phyloP scores from a whole-genome alignment of 1,140 invertebrate species.

The Chironomus striatipennis region DNA sequence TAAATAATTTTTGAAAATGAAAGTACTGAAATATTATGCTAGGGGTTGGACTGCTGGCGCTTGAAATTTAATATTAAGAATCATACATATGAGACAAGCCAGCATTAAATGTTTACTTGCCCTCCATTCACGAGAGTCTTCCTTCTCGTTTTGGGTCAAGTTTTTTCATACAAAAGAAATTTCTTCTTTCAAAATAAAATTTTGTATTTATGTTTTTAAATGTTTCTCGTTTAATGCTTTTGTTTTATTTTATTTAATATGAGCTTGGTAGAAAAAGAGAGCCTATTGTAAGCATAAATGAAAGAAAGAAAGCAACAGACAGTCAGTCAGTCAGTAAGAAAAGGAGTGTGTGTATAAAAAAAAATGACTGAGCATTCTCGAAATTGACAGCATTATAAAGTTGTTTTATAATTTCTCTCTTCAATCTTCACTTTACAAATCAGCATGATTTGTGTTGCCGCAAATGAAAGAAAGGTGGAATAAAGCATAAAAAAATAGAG shows the following conservation, averaged over 20 bases:
- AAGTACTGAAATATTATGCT: background rate
- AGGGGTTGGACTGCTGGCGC: background rate
- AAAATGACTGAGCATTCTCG: slow-evolving; percentile 2
- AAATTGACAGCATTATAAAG: slow-evolving; percentile 1
- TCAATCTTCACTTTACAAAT: slow-evolving; percentile 7
- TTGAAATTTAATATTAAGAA: background rate
- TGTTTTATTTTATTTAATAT: no score
- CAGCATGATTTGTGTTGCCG: slow-evolving; percentile 9
- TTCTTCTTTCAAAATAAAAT: background rate
- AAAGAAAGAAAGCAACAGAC: background rate
- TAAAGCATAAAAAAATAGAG: background rate
- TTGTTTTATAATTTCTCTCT: background rate
- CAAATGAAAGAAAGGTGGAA: background rate
- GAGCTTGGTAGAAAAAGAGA: no score
- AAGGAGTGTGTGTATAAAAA: background rate
- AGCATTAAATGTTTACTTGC: background rate
- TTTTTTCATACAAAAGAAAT: background rate
- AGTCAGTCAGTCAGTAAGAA: background rate
- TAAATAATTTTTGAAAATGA: background rate
- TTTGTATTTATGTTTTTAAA: background rate
- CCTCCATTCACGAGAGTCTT: background rate
- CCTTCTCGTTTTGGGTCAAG: background rate
- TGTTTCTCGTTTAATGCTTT: no score
- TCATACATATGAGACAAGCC: background rate
- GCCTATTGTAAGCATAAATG: no score